Evolutionary conservation across 2,797 vertebrate genomes (phyloP).

Genomic region (Trachops cirrhosus): DNA sequence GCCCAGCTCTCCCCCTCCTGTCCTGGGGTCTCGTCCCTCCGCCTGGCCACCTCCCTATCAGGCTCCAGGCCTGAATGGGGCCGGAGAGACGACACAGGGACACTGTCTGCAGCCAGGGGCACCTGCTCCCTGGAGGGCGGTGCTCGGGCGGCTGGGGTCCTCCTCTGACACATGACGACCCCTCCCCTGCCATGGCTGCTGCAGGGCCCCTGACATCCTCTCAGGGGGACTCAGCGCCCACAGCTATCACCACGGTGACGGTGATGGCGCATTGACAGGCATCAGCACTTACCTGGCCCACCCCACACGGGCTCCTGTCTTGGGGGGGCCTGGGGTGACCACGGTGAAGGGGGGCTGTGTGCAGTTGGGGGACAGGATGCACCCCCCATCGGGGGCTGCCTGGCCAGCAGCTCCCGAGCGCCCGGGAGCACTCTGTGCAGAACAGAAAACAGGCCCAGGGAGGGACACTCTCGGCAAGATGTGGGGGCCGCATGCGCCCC

Average conservation of each 20-base stretch:
- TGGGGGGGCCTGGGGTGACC: too few species aligned
- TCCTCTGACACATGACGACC: too few species aligned
- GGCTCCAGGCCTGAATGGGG: neutral
- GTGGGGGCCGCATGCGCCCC: too few species aligned
- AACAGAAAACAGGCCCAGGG: neutral
- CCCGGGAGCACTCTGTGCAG: fast-evolving
- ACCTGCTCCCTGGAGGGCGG: neutral
- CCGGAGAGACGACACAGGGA: fast-evolving
- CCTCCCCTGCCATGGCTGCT: neutral
- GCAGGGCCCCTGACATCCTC: fast-evolving
- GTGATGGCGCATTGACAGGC: fast-evolving
- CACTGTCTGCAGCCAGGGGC: fast-evolving
- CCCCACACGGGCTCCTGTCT: neutral
- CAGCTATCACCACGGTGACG: neutral
- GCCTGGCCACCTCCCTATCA: neutral
- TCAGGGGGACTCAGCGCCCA: neutral
- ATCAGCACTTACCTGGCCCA: neutral
- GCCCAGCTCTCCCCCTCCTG: neutral
- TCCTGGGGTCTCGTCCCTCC: fast-evolving
- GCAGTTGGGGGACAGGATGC: fast-evolving
- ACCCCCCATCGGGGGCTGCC: neutral
- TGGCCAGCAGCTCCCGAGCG: neutral
- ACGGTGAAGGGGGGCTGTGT: fast-evolving
- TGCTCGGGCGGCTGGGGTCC: fast-evolving
- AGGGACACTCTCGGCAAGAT: neutral